Evolutionary conservation across 2,113 vertebrate genomes (phyloP).

Genomic region (Sula dactylatra): DNA sequence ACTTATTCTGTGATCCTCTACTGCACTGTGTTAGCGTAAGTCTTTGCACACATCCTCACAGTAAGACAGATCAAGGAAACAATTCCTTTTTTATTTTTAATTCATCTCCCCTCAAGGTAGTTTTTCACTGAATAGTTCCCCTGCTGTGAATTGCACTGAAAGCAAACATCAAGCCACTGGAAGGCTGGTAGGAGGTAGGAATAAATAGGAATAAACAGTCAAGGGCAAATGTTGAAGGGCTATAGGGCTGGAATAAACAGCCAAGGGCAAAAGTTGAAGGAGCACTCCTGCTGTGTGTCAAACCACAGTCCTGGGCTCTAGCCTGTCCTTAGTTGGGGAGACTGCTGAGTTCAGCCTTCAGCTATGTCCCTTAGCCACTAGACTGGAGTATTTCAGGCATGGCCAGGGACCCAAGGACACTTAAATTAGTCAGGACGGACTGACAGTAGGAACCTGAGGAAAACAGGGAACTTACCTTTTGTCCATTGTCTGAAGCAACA

Average conservation of each 20-base stretch:
- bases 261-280: background rate
- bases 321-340: background rate
- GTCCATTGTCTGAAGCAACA: background rate
- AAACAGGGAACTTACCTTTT: background rate
- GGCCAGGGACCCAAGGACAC: background rate
- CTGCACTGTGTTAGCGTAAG: background rate
- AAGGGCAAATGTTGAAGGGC: background rate
- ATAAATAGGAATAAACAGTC: background rate
- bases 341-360: background rate
- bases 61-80: background rate
- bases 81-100: background rate
- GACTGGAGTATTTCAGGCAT: background rate
- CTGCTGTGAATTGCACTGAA: background rate
- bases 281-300: background rate
- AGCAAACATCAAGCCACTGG: background rate
- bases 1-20: background rate
- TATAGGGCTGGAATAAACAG: background rate
- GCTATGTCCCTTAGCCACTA: background rate
- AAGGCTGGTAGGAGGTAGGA: background rate
- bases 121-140: background rate
- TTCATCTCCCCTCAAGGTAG: background rate
- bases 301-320: background rate
- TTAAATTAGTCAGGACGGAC: background rate
- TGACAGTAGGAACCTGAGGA: background rate
- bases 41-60: background rate